Percentiles rank a stretch among this genome's conserved stretches.
phyloP scores from a whole-genome alignment of 2,888 invertebrate species.

The Pinctada fucata region DNA sequence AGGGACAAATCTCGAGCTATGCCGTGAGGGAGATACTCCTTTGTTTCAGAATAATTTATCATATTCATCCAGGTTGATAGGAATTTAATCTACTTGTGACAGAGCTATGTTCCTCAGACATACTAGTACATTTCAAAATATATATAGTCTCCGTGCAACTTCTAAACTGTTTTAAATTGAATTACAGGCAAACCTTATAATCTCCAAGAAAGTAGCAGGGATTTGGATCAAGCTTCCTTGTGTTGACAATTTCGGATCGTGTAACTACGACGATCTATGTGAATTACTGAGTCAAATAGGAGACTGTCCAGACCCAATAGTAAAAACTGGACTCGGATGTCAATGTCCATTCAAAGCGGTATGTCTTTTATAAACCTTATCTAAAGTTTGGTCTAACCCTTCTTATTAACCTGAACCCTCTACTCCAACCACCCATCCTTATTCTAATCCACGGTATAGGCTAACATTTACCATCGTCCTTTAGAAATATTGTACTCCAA shows the following conservation, averaged over 20 bases:
- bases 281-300: slow-evolving; percentile 42
- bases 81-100: too few relatives aligned
- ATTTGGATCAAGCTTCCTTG: slow-evolving; percentile 61
- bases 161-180: background rate
- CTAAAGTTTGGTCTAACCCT: too few relatives aligned
- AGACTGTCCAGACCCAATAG: slow-evolving; percentile 60
- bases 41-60: too few relatives aligned
- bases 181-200: slow-evolving; percentile 53
- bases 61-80: too few relatives aligned
- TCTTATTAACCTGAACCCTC: too few relatives aligned
- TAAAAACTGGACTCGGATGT: slow-evolving; percentile 61
- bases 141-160: too few relatives aligned
- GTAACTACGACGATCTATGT: slow-evolving; percentile 61
- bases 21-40: too few relatives aligned
- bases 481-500: background rate
- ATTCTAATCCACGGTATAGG: background rate
- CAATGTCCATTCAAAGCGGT: slow-evolving; percentile 66
- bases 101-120: too few relatives aligned
- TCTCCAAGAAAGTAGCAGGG: slow-evolving; percentile 49
- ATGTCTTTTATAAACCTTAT: slow-evolving; percentile 22
- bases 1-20: too few relatives aligned
- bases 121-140: too few relatives aligned
- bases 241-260: slow-evolving; percentile 61
- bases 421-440: too few relatives aligned
- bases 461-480: background rate